Conservation (phyloP, 2,888 invertebrate genomes). For the Acrobasis repandana region DNA sequence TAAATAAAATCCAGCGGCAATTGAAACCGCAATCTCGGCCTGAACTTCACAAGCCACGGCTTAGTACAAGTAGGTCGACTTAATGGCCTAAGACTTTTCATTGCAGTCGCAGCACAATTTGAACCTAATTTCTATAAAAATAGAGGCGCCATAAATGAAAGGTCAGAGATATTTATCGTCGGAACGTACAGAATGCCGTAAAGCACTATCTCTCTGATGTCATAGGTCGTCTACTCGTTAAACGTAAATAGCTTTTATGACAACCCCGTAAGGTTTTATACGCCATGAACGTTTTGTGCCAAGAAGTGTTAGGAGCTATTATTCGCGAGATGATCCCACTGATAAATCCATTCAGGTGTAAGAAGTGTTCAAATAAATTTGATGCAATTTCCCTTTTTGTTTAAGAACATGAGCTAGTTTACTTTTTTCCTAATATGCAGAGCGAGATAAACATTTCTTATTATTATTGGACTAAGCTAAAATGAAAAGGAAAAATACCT, state of each 20-base stretch:
- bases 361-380: neutral
- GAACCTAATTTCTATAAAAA: constrained; percentile 18
- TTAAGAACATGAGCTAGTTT: neutral
- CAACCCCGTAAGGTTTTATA: constrained; percentile 16
- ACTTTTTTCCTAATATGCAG: neutral
- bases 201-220: constrained; percentile 21
- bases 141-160: constrained; percentile 20
- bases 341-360: neutral
- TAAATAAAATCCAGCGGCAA: neutral
- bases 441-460: no score
- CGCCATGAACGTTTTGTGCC: constrained; percentile 6
- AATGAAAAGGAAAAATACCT: no score
- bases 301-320: neutral
- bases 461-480: no score
- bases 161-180: constrained; percentile 16
- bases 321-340: constrained; percentile 3
- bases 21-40: constrained; percentile 9
- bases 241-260: constrained; percentile 20
- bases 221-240: constrained; percentile 14
- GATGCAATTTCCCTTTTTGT: neutral
- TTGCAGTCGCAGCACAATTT: constrained; percentile 12
- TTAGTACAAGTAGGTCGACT: constrained; percentile 20
- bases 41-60: constrained; percentile 13
- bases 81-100: constrained; percentile 17
- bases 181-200: constrained; percentile 17